Evolutionary conservation across 1,140 invertebrate genomes (phyloP), one percentile per base, ranked within the genome.

Genomic region (Drosophila lacteicornis): DNA sequence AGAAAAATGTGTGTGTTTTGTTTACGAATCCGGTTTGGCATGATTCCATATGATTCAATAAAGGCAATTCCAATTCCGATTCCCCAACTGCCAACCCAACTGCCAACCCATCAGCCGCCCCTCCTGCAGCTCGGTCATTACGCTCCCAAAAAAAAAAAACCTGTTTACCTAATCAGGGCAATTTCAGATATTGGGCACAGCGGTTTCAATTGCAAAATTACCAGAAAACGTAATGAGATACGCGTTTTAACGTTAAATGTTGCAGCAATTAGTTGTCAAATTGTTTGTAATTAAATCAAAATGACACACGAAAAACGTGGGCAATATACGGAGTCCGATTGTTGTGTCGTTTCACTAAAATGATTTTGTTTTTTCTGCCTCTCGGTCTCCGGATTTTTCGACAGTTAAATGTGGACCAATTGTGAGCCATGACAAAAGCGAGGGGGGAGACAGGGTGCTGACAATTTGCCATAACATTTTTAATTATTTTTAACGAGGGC

Each of bases 231-330:
- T 90, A 90, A 90, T 90, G 82, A 84, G 86, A 90, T 90, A 74
- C 66, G 77, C 77, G 73, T 65, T 75, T 75, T 82, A 76, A 88
- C 82, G 67, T 90, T 90, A 90, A 90, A 82, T 73, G 82, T 85
- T 85, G 71, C 76, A 79, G 85, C 85, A 90, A 90, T 90, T 90
- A 90, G 85, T 90, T 90, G 85, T 90, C 85, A 91, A 90, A 90
- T 90, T 90, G 85, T 90, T 90, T 80, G 85, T 90, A 90, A 90
- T 90, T 90, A 90, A 90, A 90, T 90, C 85, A 90, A 91, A 90
- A 82, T 82, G 86, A 88, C 78, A 90, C 77, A 88, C 61, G 80
- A 76, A 88, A 88, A 79, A 47, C 47, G 42, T 30, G 13, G 42
- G 15, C 22, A 7, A 38, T 19, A 27, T n/a, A 25, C 19, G n/a